These are phyloP conservation scores for Callyntrura guangdongensis DNA, from an alignment of 2,888 invertebrate genomes.

Conservation along the genomic window DNA sequence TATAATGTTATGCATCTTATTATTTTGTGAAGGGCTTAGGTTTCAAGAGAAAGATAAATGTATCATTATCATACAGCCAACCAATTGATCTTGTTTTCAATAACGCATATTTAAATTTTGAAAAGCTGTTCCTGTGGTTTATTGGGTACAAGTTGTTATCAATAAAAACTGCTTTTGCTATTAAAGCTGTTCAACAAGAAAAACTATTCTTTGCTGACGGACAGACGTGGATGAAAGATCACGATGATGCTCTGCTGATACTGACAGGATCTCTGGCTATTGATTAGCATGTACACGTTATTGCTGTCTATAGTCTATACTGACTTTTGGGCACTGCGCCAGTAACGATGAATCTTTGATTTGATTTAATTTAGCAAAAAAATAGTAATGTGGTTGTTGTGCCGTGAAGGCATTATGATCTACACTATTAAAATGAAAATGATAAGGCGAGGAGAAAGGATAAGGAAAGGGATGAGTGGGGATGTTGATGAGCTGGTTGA, in stretches of 20 bases:
- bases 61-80: slow-evolving; percentile 25
- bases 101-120: slow-evolving; percentile 30
- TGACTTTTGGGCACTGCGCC: slow-evolving; percentile 8
- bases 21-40: neutral
- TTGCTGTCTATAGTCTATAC: neutral
- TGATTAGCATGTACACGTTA: neutral
- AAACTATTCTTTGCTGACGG: slow-evolving; percentile 24
- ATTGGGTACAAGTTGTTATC: slow-evolving; percentile 17
- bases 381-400: neutral
- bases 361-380: slow-evolving; percentile 6
- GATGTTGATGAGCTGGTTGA: slow-evolving; percentile 18
- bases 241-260: neutral
- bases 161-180: slow-evolving; percentile 27
- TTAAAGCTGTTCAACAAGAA: slow-evolving; percentile 56
- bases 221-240: neutral
- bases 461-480: neutral
- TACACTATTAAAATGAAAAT: slow-evolving; percentile 28
- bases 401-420: neutral
- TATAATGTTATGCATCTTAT: neutral
- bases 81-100: slow-evolving; percentile 54
- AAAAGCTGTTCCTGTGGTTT: slow-evolving; percentile 31
- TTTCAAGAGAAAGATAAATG: slow-evolving; percentile 13
- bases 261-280: neutral
- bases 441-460: slow-evolving; percentile 12
- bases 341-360: neutral